Percentiles rank a stretch among this genome's conserved stretches.
Evolutionary conservation across 2,113 vertebrate species (phyloP).

Genomic region (Myocastor coypus): DNA sequence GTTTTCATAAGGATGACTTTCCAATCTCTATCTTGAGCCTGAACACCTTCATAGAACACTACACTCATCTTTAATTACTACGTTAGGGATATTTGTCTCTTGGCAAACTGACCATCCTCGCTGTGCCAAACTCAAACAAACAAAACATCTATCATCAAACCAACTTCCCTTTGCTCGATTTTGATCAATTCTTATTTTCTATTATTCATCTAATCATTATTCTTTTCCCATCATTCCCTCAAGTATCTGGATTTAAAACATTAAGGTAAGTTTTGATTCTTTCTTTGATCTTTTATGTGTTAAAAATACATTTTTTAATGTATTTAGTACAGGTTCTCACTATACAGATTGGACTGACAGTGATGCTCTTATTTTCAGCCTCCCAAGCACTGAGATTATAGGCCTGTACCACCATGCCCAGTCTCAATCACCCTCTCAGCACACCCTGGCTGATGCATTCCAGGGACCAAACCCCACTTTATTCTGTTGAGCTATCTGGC

Average conservation of each 20-base stretch:
- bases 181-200: slow-evolving; percentile 19
- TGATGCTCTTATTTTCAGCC: too few relatives aligned
- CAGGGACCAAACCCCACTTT: too few relatives aligned
- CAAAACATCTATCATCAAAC: slow-evolving; percentile 1
- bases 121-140: background rate
- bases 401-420: too few relatives aligned
- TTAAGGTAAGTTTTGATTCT: background rate
- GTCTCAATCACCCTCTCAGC: too few relatives aligned
- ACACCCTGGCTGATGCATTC: too few relatives aligned
- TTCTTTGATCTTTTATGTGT: background rate
- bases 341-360: too few relatives aligned
- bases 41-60: background rate
- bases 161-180: background rate
- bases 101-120: background rate
- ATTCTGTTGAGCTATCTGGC: too few relatives aligned
- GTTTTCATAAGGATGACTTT: slow-evolving; percentile 25
- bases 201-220: slow-evolving; percentile 20
- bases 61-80: slow-evolving; percentile 3
- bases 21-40: background rate
- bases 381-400: too few relatives aligned
- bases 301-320: too few relatives aligned
- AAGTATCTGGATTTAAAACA: slow-evolving; percentile 1
- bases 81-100: background rate
- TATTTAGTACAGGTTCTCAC: too few relatives aligned
- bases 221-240: background rate